phyloP scores from a whole-genome alignment of 2,888 invertebrate species.

The Holacanthella duospinosa region DNA sequence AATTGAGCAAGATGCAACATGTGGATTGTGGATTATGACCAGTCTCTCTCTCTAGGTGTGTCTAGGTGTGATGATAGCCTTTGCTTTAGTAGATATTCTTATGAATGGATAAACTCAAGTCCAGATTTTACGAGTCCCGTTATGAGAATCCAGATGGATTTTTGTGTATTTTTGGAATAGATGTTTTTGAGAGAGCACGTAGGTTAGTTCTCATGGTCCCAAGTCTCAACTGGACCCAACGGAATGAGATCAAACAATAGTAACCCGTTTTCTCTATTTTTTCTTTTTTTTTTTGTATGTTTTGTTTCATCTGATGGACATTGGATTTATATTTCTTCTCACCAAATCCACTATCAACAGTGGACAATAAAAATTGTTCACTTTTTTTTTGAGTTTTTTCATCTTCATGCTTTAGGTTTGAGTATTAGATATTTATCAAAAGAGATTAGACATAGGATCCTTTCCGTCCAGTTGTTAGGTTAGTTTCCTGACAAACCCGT shows the following conservation, averaged over 20 bases:
- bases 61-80: not conserved
- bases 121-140: not conserved
- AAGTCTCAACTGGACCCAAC: not conserved
- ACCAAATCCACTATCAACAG: not conserved
- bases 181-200: not conserved
- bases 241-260: not conserved
- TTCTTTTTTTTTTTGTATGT: not conserved
- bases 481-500: not conserved
- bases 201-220: not conserved
- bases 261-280: not conserved
- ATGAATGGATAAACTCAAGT: not conserved
- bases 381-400: too few species aligned
- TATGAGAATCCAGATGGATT: slow-evolving; percentile 6
- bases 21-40: slow-evolving; percentile 4
- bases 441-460: not conserved
- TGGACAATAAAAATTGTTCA: not conserved
- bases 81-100: not conserved
- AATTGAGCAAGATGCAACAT: not conserved
- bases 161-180: slow-evolving; percentile 1
- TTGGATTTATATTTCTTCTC: not conserved
- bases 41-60: too few species aligned
- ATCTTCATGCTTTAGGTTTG: not conserved
- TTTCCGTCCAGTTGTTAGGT: not conserved
- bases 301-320: not conserved
- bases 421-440: not conserved